Base-by-base conservation (phyloP, 2,888 invertebrate genomes). In the Ochropleura plecta region DNA sequence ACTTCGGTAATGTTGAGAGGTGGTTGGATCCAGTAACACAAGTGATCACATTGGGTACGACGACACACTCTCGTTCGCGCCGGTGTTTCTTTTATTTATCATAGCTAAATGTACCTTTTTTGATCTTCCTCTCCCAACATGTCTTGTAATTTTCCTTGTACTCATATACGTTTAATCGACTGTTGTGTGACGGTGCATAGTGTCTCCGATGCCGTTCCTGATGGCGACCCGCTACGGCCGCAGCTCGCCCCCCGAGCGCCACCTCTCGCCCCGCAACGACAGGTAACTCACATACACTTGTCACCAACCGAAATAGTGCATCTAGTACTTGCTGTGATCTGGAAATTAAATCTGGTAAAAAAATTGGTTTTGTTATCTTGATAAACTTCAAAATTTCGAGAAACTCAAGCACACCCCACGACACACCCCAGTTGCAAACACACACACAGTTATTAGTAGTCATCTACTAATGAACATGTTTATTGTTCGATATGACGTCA, bases 211-310 rank as follows among this genome's bases (percentile, higher is more conserved):
- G 74, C 95, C 95, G 60, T 95, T 95, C 87, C 92, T 95, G 82
- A 90, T 95, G 87, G 93, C 93, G 7, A 94, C 95, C 10, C 92
- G 95, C 42, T 95, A 95, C 88, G 95, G 95, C 0, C 93, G 95
- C 76, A 94, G 95, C 46, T 89, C 92, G n/a, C 92, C 90, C 44
- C 90, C 91, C 51, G 12, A 30, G 1, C 89, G 94, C 0, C 83
- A 91, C 78, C 88, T 95, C 74, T 70, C 92, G 2, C 93, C 94
- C 1, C 76, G 95, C 48, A 94, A 93, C 59, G 95, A 95, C 92
- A 93, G 94, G 95, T 95, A 59, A 75, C 20, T 30, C 30, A 55
- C 20, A 16, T 46, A 49, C n/a, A 40, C 46, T 16, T 49, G 7
- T 7, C 49, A 49, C 6, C n/a, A 53, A 51, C 51, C 51, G 8